These are phyloP conservation scores for Bombus haemorrhoidalis DNA, from an alignment of 1,140 invertebrate species.

Conservation along the genomic window DNA sequence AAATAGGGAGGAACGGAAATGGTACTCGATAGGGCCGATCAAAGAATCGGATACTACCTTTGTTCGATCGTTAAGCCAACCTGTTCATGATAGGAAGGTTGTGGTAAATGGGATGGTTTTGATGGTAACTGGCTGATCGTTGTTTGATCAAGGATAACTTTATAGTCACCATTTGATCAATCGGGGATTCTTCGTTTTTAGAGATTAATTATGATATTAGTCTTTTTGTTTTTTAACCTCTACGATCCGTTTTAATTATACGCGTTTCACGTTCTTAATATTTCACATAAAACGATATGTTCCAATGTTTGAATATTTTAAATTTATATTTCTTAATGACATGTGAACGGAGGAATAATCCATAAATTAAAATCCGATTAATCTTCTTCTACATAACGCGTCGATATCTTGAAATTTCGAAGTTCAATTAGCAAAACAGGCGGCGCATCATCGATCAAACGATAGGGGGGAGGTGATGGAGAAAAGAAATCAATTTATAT, in stretches of 20 bases:
- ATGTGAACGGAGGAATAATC: too few species aligned
- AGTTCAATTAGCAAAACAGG: neutral
- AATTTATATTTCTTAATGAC: neutral
- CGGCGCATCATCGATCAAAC: slow-evolving; percentile 11
- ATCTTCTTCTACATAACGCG: neutral
- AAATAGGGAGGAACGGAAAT: slow-evolving; percentile 17
- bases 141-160: neutral
- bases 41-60: slow-evolving; percentile 20
- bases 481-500: slow-evolving; percentile 24
- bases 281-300: too few species aligned
- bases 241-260: neutral
- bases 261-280: too few species aligned
- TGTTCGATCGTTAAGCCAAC: slow-evolving; percentile 1
- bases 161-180: neutral
- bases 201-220: neutral
- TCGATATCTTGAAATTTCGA: neutral
- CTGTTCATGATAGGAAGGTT: neutral
- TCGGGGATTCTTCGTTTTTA: neutral
- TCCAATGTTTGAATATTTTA: neutral
- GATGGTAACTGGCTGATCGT: neutral
- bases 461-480: neutral
- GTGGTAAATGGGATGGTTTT: neutral
- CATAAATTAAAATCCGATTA: neutral
- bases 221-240: neutral
- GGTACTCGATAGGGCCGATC: slow-evolving; percentile 28